phyloP scores from a whole-genome alignment of 2,888 invertebrate genomes.

The Rugalucina vietnamica region DNA sequence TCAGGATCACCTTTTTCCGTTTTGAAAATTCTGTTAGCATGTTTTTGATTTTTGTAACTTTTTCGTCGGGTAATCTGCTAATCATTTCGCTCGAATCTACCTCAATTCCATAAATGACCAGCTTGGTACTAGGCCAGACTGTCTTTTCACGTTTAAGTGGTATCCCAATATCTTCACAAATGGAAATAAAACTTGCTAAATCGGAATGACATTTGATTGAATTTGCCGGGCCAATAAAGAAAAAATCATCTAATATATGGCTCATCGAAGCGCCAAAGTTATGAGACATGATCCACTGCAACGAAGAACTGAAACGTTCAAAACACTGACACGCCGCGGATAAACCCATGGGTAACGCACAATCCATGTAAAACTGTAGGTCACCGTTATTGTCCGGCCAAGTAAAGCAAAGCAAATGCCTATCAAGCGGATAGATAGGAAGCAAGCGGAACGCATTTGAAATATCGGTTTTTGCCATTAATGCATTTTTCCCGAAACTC shows the following conservation, averaged over 20 bases:
- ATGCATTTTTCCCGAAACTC: not conserved
- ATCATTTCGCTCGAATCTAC: not conserved
- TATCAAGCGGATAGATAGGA: not conserved
- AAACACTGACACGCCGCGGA: not conserved
- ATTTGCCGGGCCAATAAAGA: too few species aligned
- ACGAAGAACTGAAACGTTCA: not conserved
- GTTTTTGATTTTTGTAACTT: not conserved
- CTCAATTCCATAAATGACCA: not conserved
- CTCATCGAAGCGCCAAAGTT: not conserved
- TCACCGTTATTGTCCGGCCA: not conserved
- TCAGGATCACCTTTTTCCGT: slow-evolving; percentile 13
- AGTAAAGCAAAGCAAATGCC: not conserved
- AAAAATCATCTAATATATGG: slow-evolving; percentile 1
- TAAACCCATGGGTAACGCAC: slow-evolving; percentile 1
- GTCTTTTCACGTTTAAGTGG: too few species aligned
- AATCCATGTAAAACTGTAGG: too few species aligned
- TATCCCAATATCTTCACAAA: not conserved
- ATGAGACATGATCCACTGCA: not conserved
- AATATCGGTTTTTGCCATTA: slow-evolving; percentile 6
- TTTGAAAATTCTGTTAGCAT: not conserved
- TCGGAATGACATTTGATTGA: not conserved
- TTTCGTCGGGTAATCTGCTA: not conserved
- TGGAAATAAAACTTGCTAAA: not conserved
- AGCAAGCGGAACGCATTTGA: not conserved
- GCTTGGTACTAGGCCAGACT: not conserved